A percentile compares a stretch with the other conserved stretches of the same genome.
These are phyloP conservation scores for Palaemon carinicauda DNA, from an alignment of 1,140 invertebrate species.

Conservation along the genomic window DNA sequence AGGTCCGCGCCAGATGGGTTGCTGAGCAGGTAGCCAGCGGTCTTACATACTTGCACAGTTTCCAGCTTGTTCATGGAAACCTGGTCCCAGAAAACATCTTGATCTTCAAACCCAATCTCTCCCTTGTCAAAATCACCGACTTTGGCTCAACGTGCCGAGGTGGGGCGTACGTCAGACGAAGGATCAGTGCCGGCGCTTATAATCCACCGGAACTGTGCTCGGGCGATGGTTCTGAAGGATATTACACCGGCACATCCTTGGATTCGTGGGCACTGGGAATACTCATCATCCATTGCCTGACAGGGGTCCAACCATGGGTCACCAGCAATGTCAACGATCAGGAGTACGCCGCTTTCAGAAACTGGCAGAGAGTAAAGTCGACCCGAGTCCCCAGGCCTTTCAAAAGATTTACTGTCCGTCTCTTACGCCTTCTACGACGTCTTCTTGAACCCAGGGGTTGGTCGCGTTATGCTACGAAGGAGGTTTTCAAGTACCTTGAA, in stretches of 20 bases:
- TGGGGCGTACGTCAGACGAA: constrained; percentile 74
- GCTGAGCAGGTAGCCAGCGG: constrained; percentile 82
- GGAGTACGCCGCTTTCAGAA: constrained; percentile 74
- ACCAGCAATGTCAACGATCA: constrained; percentile 79
- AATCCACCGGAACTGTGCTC: constrained; percentile 91
- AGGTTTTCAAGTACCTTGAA: constrained; percentile 78
- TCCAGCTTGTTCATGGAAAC: constrained; percentile 91
- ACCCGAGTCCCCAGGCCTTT: constrained; percentile 75
- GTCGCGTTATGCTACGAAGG: constrained; percentile 76
- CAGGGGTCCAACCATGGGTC: constrained; percentile 94
- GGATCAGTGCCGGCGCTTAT: constrained; percentile 86
- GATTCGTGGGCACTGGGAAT: constrained; percentile 97
- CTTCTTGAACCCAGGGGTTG: constrained; percentile 77
- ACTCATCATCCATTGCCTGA: constrained; percentile 90
- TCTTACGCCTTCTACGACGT: constrained; percentile 77
- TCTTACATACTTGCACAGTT: constrained; percentile 89
- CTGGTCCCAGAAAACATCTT: constrained; percentile 85
- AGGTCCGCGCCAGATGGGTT: constrained; percentile 78
- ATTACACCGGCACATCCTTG: constrained; percentile 78
- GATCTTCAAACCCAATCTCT: constrained; percentile 85
- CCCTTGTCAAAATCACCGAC: constrained; percentile 92
- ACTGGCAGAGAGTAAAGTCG: constrained; percentile 77
- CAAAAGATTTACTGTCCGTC: constrained; percentile 70
- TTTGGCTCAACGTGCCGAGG: constrained; percentile 80
- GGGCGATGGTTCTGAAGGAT: constrained; percentile 78